These are phyloP conservation scores for Poeciliopsis turneri DNA, from an alignment of 2,797 vertebrate genomes.

Conservation along the genomic window DNA sequence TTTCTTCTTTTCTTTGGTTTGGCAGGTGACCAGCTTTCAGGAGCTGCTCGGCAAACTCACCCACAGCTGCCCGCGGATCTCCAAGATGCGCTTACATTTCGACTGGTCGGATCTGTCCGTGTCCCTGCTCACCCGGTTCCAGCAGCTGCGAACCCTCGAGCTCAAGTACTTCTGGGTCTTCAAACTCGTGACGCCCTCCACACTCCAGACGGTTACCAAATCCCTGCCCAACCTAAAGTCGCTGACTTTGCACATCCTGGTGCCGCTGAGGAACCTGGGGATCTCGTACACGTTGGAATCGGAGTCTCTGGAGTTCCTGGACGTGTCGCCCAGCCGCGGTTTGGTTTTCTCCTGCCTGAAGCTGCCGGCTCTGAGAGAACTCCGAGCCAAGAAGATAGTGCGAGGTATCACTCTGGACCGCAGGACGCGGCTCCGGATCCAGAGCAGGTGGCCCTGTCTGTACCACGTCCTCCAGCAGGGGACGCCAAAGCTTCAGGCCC, in stretches of 20 bases:
- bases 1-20: constrained; percentile 16
- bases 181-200: constrained; percentile 82
- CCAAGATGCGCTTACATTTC: constrained; percentile 83
- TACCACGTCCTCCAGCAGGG: constrained; percentile 84
- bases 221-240: constrained; percentile 84
- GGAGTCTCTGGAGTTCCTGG: constrained; percentile 81
- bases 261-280: constrained; percentile 85
- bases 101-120: constrained; percentile 87
- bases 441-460: constrained; percentile 86
- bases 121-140: constrained; percentile 81
- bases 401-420: constrained; percentile 85
- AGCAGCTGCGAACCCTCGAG: constrained; percentile 84
- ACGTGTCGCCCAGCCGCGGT: constrained; percentile 85
- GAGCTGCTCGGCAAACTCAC: constrained; percentile 80
- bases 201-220: constrained; percentile 79
- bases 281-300: constrained; percentile 87
- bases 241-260: constrained; percentile 84
- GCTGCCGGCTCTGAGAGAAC: constrained; percentile 81
- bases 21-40: constrained; percentile 83
- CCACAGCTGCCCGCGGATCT: constrained; percentile 79
- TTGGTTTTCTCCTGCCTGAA: constrained; percentile 84
- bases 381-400: constrained; percentile 86
- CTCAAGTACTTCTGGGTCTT: constrained; percentile 89
- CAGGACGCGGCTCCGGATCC: constrained; percentile 82
- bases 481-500: constrained; percentile 82